phyloP scores from a whole-genome alignment of 2,113 vertebrate species.

The Vulpes vulpes region DNA sequence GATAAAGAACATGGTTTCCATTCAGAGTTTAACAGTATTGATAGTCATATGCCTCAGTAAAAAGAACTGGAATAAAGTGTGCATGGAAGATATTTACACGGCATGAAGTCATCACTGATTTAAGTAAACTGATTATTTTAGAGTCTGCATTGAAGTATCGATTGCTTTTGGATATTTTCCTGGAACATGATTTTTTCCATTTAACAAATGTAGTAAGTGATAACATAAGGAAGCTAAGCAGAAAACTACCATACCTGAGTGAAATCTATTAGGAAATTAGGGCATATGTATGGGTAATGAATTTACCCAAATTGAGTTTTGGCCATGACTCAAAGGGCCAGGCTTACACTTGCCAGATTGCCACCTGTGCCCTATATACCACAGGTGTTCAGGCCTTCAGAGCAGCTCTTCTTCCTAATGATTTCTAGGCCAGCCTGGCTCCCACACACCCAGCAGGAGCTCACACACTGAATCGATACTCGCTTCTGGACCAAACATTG shows the following conservation, averaged over 20 bases:
- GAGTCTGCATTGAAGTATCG: neutral
- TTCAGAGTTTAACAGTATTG: neutral
- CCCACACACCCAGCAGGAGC: neutral
- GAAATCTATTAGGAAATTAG: slow-evolving; percentile 57
- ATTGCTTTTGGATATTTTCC: slow-evolving; percentile 40
- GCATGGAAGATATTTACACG: neutral
- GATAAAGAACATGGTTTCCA: neutral
- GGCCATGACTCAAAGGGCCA: slow-evolving; percentile 48
- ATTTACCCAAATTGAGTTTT: slow-evolving; percentile 53
- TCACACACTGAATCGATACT: neutral
- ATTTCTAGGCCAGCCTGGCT: neutral
- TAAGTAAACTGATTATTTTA: neutral
- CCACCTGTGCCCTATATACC: slow-evolving; percentile 76
- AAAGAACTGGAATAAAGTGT: neutral
- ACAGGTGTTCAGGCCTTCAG: slow-evolving; percentile 58
- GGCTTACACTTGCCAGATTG: slow-evolving; percentile 54
- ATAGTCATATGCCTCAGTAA: neutral
- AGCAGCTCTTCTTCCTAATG: neutral
- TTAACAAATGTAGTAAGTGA: slow-evolving; percentile 37
- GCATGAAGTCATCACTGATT: neutral
- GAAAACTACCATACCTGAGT: neutral
- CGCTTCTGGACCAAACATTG: neutral
- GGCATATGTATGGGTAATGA: slow-evolving; percentile 52
- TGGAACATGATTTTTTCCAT: neutral
- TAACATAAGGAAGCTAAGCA: neutral